phyloP scores from a whole-genome alignment of 1,140 invertebrate genomes.

The Neodiprion fabricii region DNA sequence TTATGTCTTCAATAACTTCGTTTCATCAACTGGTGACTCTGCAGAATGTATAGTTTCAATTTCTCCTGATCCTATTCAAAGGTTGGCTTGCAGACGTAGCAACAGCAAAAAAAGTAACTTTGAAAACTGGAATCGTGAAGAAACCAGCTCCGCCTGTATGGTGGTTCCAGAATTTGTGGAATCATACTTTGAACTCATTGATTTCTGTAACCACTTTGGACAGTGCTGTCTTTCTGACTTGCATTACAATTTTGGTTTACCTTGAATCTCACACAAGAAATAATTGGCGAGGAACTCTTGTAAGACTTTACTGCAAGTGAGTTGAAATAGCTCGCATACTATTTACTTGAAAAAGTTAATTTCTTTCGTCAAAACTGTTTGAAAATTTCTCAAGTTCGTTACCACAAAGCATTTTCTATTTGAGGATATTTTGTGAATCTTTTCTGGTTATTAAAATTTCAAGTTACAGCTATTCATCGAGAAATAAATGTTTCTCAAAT shows the following conservation, averaged over 20 bases:
- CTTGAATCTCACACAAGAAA: conserved; percentile 15
- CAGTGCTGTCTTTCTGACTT: conserved; percentile 12
- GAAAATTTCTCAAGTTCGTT: too few species aligned
- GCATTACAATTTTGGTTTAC: conserved; percentile 16
- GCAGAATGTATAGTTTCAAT: not conserved
- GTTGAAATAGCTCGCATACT: not conserved
- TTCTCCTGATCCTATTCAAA: conserved; percentile 3
- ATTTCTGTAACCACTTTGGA: conserved; percentile 11
- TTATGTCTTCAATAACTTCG: not conserved
- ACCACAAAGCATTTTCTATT: not conserved
- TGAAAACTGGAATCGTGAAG: conserved; percentile 2
- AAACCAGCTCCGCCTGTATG: not conserved
- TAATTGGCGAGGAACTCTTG: not conserved
- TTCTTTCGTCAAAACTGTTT: too few species aligned
- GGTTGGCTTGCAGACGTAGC: conserved; percentile 20
- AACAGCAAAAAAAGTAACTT: conserved; percentile 10
- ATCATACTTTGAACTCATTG: conserved; percentile 19
- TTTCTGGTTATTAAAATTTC: too few species aligned
- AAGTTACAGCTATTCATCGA: too few species aligned
- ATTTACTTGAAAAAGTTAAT: too few species aligned
- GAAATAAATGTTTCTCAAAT: too few species aligned
- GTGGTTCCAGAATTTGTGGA: conserved; percentile 11
- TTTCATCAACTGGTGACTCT: not conserved
- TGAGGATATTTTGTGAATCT: not conserved
- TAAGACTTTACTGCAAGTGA: not conserved